A percentile compares a stretch with the other conserved stretches of the same genome.
Evolutionary conservation across 2,113 vertebrate genomes (phyloP).

Genomic region (Apistogramma diplotaenia): DNA sequence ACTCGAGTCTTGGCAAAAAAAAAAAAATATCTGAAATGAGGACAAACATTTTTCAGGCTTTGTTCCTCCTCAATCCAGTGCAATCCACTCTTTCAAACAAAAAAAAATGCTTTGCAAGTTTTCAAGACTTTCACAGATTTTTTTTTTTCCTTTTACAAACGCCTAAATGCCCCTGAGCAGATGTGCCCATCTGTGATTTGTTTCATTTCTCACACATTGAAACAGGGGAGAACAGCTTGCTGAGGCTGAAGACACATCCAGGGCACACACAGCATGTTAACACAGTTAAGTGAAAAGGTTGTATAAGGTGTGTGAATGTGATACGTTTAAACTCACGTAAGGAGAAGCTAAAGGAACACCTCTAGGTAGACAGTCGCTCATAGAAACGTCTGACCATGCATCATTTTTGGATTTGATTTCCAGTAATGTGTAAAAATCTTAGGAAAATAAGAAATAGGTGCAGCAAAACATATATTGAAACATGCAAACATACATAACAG

Average conservation of each 20-base stretch:
- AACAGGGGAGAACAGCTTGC: slow-evolving; percentile 16
- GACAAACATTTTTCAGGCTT: slow-evolving; percentile 1
- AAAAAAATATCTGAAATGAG: slow-evolving; percentile 8
- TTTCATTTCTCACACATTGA: slow-evolving; percentile 25
- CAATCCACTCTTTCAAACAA: slow-evolving; percentile 4
- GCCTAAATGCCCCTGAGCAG: slow-evolving; percentile 44
- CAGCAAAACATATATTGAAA: too few relatives aligned
- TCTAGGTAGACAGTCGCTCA: not conserved
- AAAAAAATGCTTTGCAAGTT: slow-evolving; percentile 9
- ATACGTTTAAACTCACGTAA: not conserved
- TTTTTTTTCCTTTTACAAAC: not conserved
- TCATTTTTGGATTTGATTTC: not conserved
- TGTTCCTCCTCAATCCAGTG: not conserved
- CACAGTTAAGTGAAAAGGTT: not conserved
- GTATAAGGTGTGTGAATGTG: not conserved
- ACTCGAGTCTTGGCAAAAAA: slow-evolving; percentile 7
- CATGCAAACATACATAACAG: too few relatives aligned
- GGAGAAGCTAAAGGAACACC: not conserved
- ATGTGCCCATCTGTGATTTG: slow-evolving; percentile 49
- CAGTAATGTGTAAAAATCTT: too few relatives aligned
- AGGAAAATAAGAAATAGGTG: too few relatives aligned
- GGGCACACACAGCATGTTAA: not conserved
- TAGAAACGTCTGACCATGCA: not conserved
- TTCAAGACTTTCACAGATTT: slow-evolving; percentile 8
- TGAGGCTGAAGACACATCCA: slow-evolving; percentile 6